A percentile compares a stretch with the other conserved stretches of the same genome.
Conservation (phyloP, 1,140 invertebrate species). For the Mizuhopecten yessoensis region DNA sequence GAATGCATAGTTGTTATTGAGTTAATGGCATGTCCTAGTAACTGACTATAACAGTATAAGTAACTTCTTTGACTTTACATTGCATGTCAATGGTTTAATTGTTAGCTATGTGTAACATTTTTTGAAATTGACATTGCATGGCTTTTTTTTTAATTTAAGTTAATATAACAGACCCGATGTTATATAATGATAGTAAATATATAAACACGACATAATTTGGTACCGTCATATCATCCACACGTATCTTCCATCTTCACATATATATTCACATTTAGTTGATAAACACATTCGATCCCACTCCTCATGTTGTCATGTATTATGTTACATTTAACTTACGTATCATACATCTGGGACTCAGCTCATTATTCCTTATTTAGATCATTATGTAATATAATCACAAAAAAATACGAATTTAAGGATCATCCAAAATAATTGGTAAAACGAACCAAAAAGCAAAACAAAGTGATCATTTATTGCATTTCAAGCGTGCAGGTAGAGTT, state of each 20-base stretch:
- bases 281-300: background rate
- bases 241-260: background rate
- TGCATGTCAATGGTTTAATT: background rate
- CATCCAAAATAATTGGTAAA: too few species aligned
- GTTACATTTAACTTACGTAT: background rate
- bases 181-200: too few species aligned
- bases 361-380: too few species aligned
- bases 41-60: background rate
- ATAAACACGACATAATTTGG: too few species aligned
- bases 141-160: background rate
- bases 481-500: too few species aligned
- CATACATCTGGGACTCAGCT: background rate
- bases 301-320: background rate
- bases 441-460: too few species aligned
- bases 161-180: background rate
- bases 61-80: background rate
- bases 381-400: too few species aligned
- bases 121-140: background rate
- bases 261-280: background rate
- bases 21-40: background rate
- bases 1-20: background rate
- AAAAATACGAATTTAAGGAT: too few species aligned
- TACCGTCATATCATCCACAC: background rate
- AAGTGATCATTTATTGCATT: too few species aligned
- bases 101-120: too few species aligned